Conservation (phyloP, 2,113 vertebrate species). For the Scopus umbretta region DNA sequence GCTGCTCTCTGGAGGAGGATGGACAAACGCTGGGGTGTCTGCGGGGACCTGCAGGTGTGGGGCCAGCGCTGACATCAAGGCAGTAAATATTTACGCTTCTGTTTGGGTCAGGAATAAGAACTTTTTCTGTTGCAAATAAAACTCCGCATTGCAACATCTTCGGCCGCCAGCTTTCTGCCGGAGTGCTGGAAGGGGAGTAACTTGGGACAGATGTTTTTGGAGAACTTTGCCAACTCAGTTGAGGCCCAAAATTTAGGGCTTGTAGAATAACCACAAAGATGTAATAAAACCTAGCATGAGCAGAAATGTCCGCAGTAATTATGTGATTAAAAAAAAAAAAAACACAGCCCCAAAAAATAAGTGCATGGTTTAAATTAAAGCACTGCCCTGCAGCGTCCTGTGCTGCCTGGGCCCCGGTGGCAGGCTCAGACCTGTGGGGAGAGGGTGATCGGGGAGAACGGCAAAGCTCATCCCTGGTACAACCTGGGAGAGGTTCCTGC, state of each 20-base stretch:
- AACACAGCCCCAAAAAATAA: not conserved
- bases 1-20: not conserved
- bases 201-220: not conserved
- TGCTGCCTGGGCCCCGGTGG: rapidly evolving
- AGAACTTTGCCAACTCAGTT: not conserved
- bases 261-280: slow-evolving; percentile 49
- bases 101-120: not conserved
- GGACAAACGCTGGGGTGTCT: not conserved
- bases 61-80: not conserved
- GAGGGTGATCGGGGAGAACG: not conserved
- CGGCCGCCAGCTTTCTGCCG: not conserved
- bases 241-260: slow-evolving; percentile 51
- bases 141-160: not conserved
- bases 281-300: slow-evolving; percentile 34
- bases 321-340: not conserved
- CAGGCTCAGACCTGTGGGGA: not conserved
- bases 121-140: not conserved
- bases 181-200: not conserved
- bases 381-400: not conserved
- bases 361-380: not conserved
- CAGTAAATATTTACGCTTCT: not conserved
- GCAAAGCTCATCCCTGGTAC: not conserved
- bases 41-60: not conserved
- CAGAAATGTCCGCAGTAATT: slow-evolving; percentile 50
- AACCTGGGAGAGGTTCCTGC: not conserved